Evolutionary conservation across 2,888 invertebrate genomes (phyloP), one percentile per base, ranked within the genome.

Genomic region (Dinocampus coccinellae): DNA sequence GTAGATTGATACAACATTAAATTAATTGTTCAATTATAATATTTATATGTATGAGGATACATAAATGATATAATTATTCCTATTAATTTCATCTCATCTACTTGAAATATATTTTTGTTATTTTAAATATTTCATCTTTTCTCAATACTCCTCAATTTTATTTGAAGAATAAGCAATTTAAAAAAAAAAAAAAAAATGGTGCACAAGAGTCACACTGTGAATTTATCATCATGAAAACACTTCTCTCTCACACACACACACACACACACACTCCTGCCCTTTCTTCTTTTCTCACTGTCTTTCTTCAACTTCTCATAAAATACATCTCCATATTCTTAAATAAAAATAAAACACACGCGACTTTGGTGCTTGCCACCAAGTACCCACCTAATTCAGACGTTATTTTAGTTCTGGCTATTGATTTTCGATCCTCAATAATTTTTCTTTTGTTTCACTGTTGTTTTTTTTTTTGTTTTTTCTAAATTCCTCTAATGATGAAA

Each of bases 361-460:
- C 20, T n/a, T 63, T 63, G 42, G 24, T 11, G 9, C 47, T 29
- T 11, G 24, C n/a, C 47, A 16, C 52, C 11, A 63, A 22, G 34
- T 64, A 64, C 34, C 64, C 64, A 64, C 64, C 64, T 64, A 52
- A 29, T 52, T 22, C 26, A 7, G 53, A 53, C 53, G 20, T 47
- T 47, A 7, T 52, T 34, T 52, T 34, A 53, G 53, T 64, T 53
- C 64, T 34, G 33, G 1, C 16, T 34, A 64, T 64, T 22, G 64
- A 64, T 64, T 61, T 22, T 53, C 9, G 64, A 64, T 64, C 64
- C 22, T 20, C 24, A 55, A 13, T 2, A 55, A 55, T n/a, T n/a
- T n/a, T n/a, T n/a, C n/a, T n/a, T n/a, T n/a, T n/a, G n/a, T n/a
- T n/a, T n/a, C n/a, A n/a, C 55, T 26, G 10, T 26, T 55, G 24